These are phyloP conservation scores for Campoplex capitator DNA, from an alignment of 2,888 invertebrate species.

Conservation along the genomic window DNA sequence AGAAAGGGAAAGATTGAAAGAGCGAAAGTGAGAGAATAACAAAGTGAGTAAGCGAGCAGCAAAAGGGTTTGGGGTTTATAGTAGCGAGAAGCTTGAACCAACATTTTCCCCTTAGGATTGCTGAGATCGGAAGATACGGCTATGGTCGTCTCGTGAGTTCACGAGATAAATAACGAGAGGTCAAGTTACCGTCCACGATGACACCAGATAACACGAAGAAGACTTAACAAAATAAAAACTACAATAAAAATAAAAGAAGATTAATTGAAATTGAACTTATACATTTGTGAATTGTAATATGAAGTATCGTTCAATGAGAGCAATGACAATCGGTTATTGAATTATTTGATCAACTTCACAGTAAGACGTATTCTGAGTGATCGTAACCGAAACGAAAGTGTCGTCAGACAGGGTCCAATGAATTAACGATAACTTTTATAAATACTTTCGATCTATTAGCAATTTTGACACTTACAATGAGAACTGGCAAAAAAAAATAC, in stretches of 20 bases:
- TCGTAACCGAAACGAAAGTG: background rate
- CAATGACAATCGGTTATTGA: background rate
- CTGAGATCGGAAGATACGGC: slow-evolving; percentile 58
- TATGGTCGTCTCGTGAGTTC: slow-evolving; percentile 41
- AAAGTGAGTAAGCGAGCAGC: slow-evolving; percentile 6
- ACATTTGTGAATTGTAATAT: background rate
- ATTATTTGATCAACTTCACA: background rate
- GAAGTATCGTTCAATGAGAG: background rate
- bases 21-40: background rate
- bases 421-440: background rate
- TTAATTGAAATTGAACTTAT: background rate
- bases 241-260: slow-evolving; percentile 4
- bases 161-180: slow-evolving; percentile 60
- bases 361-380: background rate
- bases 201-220: slow-evolving; percentile 29
- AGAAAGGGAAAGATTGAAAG: background rate
- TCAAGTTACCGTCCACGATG: slow-evolving; percentile 36
- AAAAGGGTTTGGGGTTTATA: background rate
- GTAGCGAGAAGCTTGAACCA: slow-evolving; percentile 32
- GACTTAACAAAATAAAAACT: slow-evolving; percentile 9
- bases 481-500: too few relatives aligned
- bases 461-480: background rate
- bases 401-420: background rate
- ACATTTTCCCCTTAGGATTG: slow-evolving; percentile 38
- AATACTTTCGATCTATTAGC: background rate